These are phyloP conservation scores for Oscheius sp. DNA, from an alignment of 2,888 invertebrate species.

Conservation along the genomic window DNA sequence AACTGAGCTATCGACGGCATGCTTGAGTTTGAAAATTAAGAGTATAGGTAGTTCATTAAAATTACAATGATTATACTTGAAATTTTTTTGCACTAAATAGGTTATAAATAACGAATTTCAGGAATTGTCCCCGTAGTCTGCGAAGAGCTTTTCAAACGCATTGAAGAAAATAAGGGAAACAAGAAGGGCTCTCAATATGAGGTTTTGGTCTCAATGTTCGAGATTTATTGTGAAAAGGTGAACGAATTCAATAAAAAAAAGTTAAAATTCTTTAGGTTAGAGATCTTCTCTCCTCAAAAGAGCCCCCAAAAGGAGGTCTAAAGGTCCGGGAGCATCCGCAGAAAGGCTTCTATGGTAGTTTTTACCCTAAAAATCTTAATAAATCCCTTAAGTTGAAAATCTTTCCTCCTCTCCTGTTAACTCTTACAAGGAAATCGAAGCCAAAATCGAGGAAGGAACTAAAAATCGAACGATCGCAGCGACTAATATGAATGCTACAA, in stretches of 20 bases:
- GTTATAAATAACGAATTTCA: slow-evolving; percentile 59
- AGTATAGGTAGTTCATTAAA: too few species aligned
- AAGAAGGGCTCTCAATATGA: slow-evolving; percentile 70
- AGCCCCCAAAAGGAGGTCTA: slow-evolving; percentile 72
- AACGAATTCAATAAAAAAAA: not conserved
- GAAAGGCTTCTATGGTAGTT: slow-evolving; percentile 75
- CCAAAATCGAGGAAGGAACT: slow-evolving; percentile 75
- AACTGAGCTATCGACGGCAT: slow-evolving; percentile 44
- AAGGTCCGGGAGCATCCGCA: slow-evolving; percentile 75
- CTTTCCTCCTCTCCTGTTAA: slow-evolving; percentile 68
- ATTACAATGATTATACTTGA: too few species aligned
- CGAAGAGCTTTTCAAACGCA: slow-evolving; percentile 74
- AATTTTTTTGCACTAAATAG: too few species aligned
- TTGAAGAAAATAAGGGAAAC: slow-evolving; percentile 71
- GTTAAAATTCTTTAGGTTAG: slow-evolving; percentile 40
- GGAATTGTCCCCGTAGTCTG: slow-evolving; percentile 76
- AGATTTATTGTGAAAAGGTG: slow-evolving; percentile 76
- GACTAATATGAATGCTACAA: slow-evolving; percentile 76
- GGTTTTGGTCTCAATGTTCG: slow-evolving; percentile 75
- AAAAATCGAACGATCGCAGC: slow-evolving; percentile 75
- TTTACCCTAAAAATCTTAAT: too few species aligned
- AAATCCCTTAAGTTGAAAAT: slow-evolving; percentile 73
- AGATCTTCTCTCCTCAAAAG: slow-evolving; percentile 59
- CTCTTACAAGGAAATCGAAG: slow-evolving; percentile 73
- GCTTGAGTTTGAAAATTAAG: too few species aligned